These are phyloP conservation scores for Lasioglossum calceatum DNA, from an alignment of 2,888 invertebrate species.

Conservation along the genomic window DNA sequence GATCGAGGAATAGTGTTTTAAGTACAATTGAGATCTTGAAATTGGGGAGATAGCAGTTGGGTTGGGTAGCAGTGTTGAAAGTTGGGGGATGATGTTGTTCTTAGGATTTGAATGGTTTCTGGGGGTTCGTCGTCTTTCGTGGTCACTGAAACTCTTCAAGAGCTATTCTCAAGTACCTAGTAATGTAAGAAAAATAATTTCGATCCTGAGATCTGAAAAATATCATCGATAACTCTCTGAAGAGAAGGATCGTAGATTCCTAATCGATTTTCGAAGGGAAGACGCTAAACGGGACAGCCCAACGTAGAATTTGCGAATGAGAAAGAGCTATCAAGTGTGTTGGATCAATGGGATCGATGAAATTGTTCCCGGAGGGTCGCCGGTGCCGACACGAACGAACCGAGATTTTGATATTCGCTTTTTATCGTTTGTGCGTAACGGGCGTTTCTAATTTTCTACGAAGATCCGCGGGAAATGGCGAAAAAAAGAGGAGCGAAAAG, in stretches of 20 bases:
- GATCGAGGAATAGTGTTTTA: background rate
- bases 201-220: background rate
- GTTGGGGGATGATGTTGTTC: background rate
- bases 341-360: background rate
- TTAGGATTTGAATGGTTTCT: background rate
- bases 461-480: slow-evolving; percentile 48
- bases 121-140: background rate
- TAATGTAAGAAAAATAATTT: background rate
- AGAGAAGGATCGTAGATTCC: background rate
- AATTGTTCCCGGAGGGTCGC: background rate
- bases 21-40: background rate
- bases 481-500: background rate
- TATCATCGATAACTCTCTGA: background rate
- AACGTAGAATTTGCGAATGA: background rate
- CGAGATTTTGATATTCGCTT: slow-evolving; percentile 71
- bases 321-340: background rate
- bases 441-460: slow-evolving; percentile 81
- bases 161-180: background rate
- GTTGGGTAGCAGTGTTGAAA: background rate
- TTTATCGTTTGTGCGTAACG: slow-evolving; percentile 65
- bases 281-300: background rate
- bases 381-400: slow-evolving; percentile 49
- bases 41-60: background rate
- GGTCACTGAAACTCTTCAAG: background rate
- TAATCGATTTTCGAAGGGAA: background rate